These are phyloP conservation scores for Chondrilla cf. caribensis DNA, from an alignment of 37 sponge, comb jelly and placozoan genomes.

Conservation along the genomic window DNA sequence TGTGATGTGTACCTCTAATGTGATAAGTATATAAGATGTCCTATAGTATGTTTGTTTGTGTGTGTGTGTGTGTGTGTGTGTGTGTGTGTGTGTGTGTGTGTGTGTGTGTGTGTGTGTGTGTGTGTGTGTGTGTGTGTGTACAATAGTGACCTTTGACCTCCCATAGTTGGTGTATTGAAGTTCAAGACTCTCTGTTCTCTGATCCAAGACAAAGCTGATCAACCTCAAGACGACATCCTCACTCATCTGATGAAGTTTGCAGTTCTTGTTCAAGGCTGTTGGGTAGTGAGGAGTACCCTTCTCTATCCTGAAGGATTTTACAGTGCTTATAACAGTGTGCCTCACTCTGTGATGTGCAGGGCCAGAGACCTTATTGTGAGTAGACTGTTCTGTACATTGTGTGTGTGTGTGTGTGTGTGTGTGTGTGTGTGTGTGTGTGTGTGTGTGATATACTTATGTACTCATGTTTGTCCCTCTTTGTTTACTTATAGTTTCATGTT, in stretches of 20 bases:
- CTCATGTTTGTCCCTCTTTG: not conserved
- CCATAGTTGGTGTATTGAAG: constrained; percentile 31
- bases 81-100: too few species aligned
- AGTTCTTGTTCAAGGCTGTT: constrained; percentile 75
- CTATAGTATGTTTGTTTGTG: too few species aligned
- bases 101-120: too few species aligned
- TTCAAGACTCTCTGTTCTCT: constrained; percentile 49
- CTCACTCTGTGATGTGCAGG: not conserved
- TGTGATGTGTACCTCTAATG: constrained; percentile 10
- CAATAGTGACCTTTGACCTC: not conserved
- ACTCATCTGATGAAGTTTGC: constrained; percentile 43
- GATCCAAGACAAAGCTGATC: constrained; percentile 24
- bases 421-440: constrained; percentile 26
- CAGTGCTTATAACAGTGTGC: constrained; percentile 6
- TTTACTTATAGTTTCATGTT: too few species aligned
- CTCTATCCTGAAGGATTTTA: constrained; percentile 22
- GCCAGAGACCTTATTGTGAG: constrained; percentile 72
- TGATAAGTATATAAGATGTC: too few species aligned
- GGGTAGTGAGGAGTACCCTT: constrained; percentile 57
- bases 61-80: too few species aligned
- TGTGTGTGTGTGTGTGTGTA: too few species aligned
- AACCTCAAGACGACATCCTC: not conserved
- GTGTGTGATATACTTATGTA: not conserved
- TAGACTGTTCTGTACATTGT: not conserved
- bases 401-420: constrained; percentile 33